Evolutionary conservation across 2,797 vertebrate species (phyloP), one percentile per base, ranked within the genome.

Genomic region (Borostomias antarcticus): DNA sequence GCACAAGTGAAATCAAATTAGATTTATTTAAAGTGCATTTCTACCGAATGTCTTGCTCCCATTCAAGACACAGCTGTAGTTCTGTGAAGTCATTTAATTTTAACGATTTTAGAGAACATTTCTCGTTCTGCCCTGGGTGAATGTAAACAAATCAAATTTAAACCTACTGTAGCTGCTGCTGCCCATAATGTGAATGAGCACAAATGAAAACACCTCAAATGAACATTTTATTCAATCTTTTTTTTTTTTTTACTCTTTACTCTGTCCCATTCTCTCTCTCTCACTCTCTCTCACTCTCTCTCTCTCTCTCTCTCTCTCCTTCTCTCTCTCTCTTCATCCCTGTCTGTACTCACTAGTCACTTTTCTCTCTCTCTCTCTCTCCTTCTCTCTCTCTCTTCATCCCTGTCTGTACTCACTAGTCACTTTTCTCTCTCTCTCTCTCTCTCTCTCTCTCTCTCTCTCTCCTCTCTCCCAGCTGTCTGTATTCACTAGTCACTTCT

Each of bases 171-270:
- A 77, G 65, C 76, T 62, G 64, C 66, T 75, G 74, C 77, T 79
- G 65, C 76, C 6, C 29, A 68, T 67, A 81, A 78, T 76, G 62
- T 47, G 70, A 59, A 76, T 86, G 73, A 77, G 61, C 76, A 81
- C 75, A 84, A 82, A 85, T 78, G 80, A 78, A 82, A 77, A 76
- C 78, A 77, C n/a, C n/a, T n/a, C 82, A 83, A 81, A 82, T 80
- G 68, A 77, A 52, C 64, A 66, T 68, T 77, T 81, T 77, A 82
- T 83, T 75, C 73, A 72, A 82, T 74, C 21, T 48, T 21, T 21
- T 17, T 48, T 17, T 48, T 5, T 48, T 17, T 48, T 17, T 48
- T 5, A n/a, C 47, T 48, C 47, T 48, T 1, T 48, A n/a, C 47
- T 48, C 47, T 48, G 1, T 48, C 47, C 19, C 10, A n/a, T 17